phyloP scores from a whole-genome alignment of 2,113 vertebrate genomes.

The Vidua chalybeata region DNA sequence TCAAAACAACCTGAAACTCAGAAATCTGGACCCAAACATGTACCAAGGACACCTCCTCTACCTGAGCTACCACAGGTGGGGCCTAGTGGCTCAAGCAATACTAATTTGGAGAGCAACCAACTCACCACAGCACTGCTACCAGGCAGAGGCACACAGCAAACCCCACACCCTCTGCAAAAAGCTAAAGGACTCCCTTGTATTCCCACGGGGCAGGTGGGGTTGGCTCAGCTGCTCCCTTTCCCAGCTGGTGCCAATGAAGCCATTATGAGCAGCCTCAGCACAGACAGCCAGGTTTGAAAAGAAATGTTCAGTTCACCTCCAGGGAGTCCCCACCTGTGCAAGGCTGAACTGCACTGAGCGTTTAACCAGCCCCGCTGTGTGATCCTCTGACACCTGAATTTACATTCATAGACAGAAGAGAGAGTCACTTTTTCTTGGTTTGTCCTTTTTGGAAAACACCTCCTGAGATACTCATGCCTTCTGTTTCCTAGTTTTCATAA shows the following conservation, averaged over 20 bases:
- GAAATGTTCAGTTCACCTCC: neutral
- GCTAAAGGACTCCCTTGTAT: neutral
- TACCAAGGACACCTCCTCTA: neutral
- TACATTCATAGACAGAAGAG: neutral
- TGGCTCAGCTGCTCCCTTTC: neutral
- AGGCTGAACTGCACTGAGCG: neutral
- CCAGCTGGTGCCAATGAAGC: neutral
- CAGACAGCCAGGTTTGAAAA: neutral
- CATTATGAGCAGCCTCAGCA: neutral
- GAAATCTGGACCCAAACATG: neutral
- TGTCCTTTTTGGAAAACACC: neutral
- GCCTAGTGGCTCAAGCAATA: neutral
- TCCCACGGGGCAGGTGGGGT: neutral
- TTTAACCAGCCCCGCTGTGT: neutral
- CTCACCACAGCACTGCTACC: neutral
- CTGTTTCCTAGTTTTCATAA: neutral
- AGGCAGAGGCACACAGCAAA: neutral
- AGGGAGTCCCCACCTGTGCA: rapidly evolving
- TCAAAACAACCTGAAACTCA: neutral
- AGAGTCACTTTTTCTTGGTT: neutral
- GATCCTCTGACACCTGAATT: neutral
- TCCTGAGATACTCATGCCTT: neutral
- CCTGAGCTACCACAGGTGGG: neutral
- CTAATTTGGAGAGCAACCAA: neutral
- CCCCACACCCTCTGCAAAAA: rapidly evolving